Evolutionary conservation across 2,797 vertebrate species (phyloP), one percentile per base, ranked within the genome.

Genomic region (Gymnothorax reevesii): DNA sequence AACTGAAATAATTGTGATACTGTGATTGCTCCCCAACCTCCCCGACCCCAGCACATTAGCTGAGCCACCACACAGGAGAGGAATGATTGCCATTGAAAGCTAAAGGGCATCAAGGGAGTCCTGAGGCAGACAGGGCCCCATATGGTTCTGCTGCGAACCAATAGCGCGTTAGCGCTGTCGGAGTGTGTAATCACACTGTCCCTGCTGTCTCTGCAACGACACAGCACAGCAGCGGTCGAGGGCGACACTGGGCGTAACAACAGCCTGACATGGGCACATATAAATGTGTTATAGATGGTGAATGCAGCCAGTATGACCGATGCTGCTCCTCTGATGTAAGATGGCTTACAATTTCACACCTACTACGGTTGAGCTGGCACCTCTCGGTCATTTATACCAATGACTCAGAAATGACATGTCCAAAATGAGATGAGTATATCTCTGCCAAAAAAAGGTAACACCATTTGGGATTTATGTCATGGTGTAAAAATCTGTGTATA

Each of bases 1-100:
- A 42, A 42, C 33, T 42, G 33, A 42, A 42, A 42, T 42, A 1
- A 42, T 42, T 42, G 33, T 42, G 33, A 42, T 42, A 42, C 1
- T 42, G 33, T 42, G 33, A 42, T 42, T 42, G 33, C 66, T 73
- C 69, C 25, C 84, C 84, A 22, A 27, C 57, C 57, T 85, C 86
- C 87, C 92, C 90, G 90, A 89, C 92, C 88, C 90, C 89, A 87
- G 92, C 88, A 93, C 92, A 95, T 95, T 93, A 94, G 94, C 95
- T 94, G 94, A 95, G 93, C 92, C 94, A 95, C 88, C 94, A 93
- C 95, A 93, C 93, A 94, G 94, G 93, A 95, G 95, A 93, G 91
- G 91, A 95, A 95, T 95, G 95, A 95, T 94, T 95, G 94, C 93
- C 94, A 93, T 94, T 96, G 93, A 94, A 92, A 94, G 92, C 93